A percentile compares a stretch with the other conserved stretches of the same genome.
phyloP scores from a whole-genome alignment of 2,797 vertebrate species.

The Dicrostonyx torquatus region DNA sequence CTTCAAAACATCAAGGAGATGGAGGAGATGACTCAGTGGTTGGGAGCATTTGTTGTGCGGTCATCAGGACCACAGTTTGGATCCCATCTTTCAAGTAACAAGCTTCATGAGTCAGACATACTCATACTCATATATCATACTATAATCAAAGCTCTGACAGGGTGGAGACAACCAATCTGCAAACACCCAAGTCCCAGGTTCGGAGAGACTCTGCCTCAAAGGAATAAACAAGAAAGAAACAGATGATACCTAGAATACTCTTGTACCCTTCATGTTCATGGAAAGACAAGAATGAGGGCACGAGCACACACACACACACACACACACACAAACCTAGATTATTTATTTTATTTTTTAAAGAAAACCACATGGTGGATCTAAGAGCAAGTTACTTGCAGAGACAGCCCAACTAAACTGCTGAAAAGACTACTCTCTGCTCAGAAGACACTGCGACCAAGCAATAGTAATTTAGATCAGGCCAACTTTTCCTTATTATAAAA shows the following conservation, averaged over 20 bases:
- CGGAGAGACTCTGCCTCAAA: neutral
- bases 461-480: constrained; percentile 41
- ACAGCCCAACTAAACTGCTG: constrained; percentile 52
- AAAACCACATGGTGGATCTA: constrained; percentile 4
- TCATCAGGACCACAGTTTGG: neutral
- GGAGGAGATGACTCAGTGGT: neutral
- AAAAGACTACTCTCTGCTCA: constrained; percentile 51
- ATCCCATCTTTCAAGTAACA: neutral
- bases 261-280: neutral
- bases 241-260: neutral
- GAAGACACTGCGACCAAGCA: constrained; percentile 51
- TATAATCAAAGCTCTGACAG: neutral
- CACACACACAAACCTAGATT: neutral
- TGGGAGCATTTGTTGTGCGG: neutral
- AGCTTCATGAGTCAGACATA: neutral
- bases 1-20: neutral
- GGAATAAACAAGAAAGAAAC: neutral
- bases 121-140: neutral
- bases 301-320: fast-evolving
- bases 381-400: constrained; percentile 40
- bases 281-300: neutral
- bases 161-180: neutral
- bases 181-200: neutral
- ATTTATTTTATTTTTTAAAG: neutral
- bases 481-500: constrained; percentile 45